Base-by-base conservation (phyloP, 2,797 vertebrate genomes). In the Adelosebastes latens region DNA sequence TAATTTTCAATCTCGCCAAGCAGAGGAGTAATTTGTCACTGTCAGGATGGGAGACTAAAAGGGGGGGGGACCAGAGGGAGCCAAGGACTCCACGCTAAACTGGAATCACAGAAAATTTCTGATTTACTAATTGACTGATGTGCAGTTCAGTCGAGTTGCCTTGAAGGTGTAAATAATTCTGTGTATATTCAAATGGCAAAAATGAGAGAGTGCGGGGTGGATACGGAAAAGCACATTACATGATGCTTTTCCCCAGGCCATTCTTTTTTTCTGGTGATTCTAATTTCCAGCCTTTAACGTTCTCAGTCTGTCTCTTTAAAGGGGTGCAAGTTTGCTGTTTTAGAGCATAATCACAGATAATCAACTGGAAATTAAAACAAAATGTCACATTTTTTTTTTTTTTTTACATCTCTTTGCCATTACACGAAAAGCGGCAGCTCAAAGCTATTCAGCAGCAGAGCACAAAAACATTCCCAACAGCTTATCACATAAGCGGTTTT, bases 11-110 rank as follows among this genome's bases (percentile, higher is more conserved):
- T 99, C 97, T 98, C 96, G 96, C 97, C 96, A 96, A 97, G 97
- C 97, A 97, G 97, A 98, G 97, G 97, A 98, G 98, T 99, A 98
- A 99, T 99, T 99, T 99, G 98, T 99, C 98, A 99, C 98, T 99
- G 98, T 99, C 98, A 99, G 97, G 96, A 97, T 97, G 96, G 97
- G 97, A 98, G 97, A 97, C 97, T 98, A 97, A 98, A 97, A 97
- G 94, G 87, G 89, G 91, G 80, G 90, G 87, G 79, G 88, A 88
- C 89, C 90, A 95, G 95, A 96, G 95, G 95, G 94, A 95, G 94
- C 96, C 96, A 97, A 97, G 97, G 96, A 97, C 96, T 97, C 96
- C 95, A 95, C 95, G 95, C 96, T 97, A 98, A 99, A 99, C 98
- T 98, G 97, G 96, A 99, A 98, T 99, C 97, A 98, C 97, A 97